Evolutionary conservation across 1,140 invertebrate genomes (phyloP).

Genomic region (Pogonognathellus flavescens): DNA sequence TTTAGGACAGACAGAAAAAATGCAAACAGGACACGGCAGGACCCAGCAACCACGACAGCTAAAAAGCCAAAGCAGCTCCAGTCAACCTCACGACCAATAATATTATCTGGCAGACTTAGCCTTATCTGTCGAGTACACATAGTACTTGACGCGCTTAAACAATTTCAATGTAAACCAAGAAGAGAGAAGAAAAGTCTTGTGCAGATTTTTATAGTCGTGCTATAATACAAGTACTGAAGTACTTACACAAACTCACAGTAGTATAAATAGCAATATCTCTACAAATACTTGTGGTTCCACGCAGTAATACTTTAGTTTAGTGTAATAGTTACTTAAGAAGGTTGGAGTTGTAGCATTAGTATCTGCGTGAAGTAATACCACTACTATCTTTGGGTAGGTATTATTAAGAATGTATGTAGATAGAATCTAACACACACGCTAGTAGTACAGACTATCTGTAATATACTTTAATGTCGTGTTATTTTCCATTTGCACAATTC

Average conservation of each 20-base stretch:
- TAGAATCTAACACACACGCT: not conserved
- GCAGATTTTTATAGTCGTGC: no score
- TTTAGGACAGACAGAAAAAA: not conserved
- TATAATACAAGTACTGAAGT: no score
- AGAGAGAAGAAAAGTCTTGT: no score
- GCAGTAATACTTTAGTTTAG: no score
- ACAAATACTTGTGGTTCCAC: not conserved
- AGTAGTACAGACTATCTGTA: not conserved
- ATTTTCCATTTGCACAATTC: not conserved
- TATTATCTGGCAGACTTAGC: not conserved
- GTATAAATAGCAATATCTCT: not conserved
- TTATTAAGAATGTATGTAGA: not conserved
- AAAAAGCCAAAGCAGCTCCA: conserved; percentile 25
- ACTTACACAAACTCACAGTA: not conserved
- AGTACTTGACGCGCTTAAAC: no score
- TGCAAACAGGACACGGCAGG: conserved; percentile 20
- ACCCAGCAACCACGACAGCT: not conserved
- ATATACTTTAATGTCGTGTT: not conserved
- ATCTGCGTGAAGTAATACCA: no score
- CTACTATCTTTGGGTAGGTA: not conserved
- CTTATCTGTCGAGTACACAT: no score
- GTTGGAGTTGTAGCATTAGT: no score
- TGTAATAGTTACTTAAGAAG: no score
- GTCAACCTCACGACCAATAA: conserved; percentile 14
- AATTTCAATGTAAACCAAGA: not conserved